Evolutionary conservation across 2,797 vertebrate genomes (phyloP), one percentile per base, ranked within the genome.

Genomic region (Gymnopithys bicolor): DNA sequence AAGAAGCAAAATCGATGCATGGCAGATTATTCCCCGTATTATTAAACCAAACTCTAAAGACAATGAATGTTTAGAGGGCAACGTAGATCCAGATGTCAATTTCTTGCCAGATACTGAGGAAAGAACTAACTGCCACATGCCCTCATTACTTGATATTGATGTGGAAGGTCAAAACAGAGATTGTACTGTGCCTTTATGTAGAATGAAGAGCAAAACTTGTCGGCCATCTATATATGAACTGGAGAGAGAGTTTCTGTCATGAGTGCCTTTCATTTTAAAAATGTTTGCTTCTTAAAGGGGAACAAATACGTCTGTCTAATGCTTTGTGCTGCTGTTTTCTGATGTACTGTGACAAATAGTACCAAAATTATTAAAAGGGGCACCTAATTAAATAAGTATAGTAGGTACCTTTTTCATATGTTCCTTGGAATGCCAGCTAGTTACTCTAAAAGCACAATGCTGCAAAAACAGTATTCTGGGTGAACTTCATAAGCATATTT

Each of bases 171-270:
- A 99, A 97, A 99, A 98, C 89, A 97, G 98, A 74, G 99, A 99
- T 97, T 98, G 98, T 96, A 98, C 99, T 0, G 98, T 98, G 90
- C 99, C 99, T 43, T 98, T 99, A 49, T 99, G 99, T 92, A 98
- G 98, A 96, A 98, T 98, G 86, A 99, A 98, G 97, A 99, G 98
- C 78, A 97, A 98, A 63, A 96, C 98, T 5, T 97, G 92, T 43
- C 98, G 97, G 19, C 95, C 98, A 5, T 97, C 98, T 12, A 97
- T 98, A 89, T 98, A 98, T 23, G 98, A 99, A 96, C 98, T 99
- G 97, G 99, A 99, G 94, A 99, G 98, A 85, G 98, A 98, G 87
- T 99, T 99, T 97, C 98, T 99, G 94, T 99, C 98, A 2, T 99
- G 93, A 98, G 92, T 96, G 96, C 97, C 97, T 97, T 97, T 68